phyloP scores from a whole-genome alignment of 2,888 invertebrate species.

The Parnassius apollo region DNA sequence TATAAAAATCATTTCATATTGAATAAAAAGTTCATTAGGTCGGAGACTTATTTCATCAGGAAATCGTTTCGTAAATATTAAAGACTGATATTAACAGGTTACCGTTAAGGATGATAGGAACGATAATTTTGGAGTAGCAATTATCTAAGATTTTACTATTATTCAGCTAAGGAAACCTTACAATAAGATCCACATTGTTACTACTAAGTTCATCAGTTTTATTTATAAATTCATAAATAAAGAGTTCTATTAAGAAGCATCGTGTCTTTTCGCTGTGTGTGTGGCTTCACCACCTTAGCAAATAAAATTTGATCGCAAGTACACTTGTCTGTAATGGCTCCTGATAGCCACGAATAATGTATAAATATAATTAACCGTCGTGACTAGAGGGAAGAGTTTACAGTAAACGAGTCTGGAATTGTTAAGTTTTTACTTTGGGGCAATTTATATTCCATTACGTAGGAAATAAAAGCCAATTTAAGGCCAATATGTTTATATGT shows the following conservation, averaged over 20 bases:
- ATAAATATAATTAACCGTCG: slow-evolving; percentile 67
- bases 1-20: no score
- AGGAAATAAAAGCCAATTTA: slow-evolving; percentile 66
- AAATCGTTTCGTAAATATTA: no score
- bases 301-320: slow-evolving; percentile 25
- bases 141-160: no score
- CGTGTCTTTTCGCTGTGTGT: neutral
- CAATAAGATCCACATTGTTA: no score
- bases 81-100: no score
- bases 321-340: slow-evolving; percentile 38
- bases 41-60: no score
- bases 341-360: slow-evolving; percentile 44
- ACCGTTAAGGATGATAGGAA: no score
- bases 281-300: neutral
- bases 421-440: slow-evolving; percentile 62
- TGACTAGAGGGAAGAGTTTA: slow-evolving; percentile 60
- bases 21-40: no score
- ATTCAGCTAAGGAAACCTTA: no score
- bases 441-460: slow-evolving; percentile 71
- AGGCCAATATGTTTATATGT: slow-evolving; percentile 40
- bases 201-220: no score
- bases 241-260: neutral
- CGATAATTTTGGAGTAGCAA: no score
- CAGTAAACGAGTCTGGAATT: slow-evolving; percentile 58
- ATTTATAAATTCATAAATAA: no score